phyloP scores from a whole-genome alignment of 35 echinoderm and acorn worm species.

The Eucidaris tribuloides region DNA sequence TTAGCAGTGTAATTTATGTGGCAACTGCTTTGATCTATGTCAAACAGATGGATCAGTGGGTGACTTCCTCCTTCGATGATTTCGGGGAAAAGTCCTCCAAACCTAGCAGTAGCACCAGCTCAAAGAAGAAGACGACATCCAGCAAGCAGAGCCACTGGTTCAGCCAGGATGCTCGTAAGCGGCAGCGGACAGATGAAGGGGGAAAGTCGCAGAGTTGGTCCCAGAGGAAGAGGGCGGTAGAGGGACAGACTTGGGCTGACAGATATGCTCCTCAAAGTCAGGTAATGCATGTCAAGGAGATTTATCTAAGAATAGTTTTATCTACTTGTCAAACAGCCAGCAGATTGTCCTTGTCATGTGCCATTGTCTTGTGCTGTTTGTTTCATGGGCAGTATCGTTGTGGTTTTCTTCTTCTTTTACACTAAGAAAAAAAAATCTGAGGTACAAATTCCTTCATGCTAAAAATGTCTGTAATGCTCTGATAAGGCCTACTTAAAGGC shows the following conservation, averaged over 20 bases:
- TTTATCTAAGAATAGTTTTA: too few relatives aligned
- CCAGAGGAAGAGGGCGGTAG: constrained; percentile 29
- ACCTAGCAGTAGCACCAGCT: constrained; percentile 27
- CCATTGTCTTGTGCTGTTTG: neutral
- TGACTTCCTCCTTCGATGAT: constrained; percentile 74
- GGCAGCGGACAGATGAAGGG: neutral
- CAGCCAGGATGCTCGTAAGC: constrained; percentile 13
- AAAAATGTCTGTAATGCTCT: neutral
- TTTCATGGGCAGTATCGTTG: neutral
- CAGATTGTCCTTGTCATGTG: neutral
- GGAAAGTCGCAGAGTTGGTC: neutral
- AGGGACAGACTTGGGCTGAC: constrained; percentile 65
- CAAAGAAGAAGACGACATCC: neutral
- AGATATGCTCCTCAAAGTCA: constrained; percentile 58
- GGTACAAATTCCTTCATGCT: too few relatives aligned
- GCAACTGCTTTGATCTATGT: neutral
- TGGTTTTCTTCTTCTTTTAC: neutral
- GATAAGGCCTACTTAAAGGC: too few relatives aligned
- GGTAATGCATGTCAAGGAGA: too few relatives aligned
- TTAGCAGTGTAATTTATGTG: too few relatives aligned
- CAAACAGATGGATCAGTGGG: constrained; percentile 54
- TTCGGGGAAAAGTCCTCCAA: constrained; percentile 27
- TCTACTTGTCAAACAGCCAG: neutral
- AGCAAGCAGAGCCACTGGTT: constrained; percentile 17
- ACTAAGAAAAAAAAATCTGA: too few relatives aligned